Conservation (phyloP, 2,888 invertebrate species). For the Diarsia mendica region DNA sequence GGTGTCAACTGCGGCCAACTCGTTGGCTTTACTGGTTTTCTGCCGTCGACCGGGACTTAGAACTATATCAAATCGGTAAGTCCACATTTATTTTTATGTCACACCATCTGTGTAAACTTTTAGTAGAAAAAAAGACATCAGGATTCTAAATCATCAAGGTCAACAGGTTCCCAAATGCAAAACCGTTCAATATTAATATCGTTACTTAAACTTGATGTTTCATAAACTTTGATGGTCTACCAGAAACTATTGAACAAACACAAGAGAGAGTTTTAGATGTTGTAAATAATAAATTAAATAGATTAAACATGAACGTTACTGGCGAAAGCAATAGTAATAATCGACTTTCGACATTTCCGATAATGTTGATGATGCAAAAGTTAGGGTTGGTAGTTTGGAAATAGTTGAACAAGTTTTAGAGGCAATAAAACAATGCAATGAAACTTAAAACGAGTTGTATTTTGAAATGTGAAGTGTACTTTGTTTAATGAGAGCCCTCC, state of each 20-base stretch:
- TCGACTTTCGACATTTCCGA: slow-evolving; percentile 68
- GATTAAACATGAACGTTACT: slow-evolving; percentile 68
- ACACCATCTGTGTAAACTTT: slow-evolving; percentile 43
- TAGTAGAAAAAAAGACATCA: slow-evolving; percentile 23
- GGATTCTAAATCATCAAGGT: slow-evolving; percentile 55
- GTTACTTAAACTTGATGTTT: slow-evolving; percentile 55
- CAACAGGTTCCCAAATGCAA: slow-evolving; percentile 55
- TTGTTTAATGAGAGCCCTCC: slow-evolving; percentile 73
- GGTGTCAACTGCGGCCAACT: slow-evolving; percentile 93
- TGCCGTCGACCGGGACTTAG: slow-evolving; percentile 93
- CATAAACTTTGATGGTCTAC: slow-evolving; percentile 53
- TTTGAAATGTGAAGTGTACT: slow-evolving; percentile 65
- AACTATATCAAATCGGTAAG: slow-evolving; percentile 95
- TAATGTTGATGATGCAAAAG: slow-evolving; percentile 58
- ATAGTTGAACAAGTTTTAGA: slow-evolving; percentile 25
- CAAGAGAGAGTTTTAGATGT: slow-evolving; percentile 63
- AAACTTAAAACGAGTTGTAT: slow-evolving; percentile 50
- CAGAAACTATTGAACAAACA: slow-evolving; percentile 49
- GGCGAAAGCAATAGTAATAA: slow-evolving; percentile 72
- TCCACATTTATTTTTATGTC: slow-evolving; percentile 52
- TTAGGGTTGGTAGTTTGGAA: slow-evolving; percentile 32
- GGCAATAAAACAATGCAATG: slow-evolving; percentile 35
- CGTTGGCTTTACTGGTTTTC: slow-evolving; percentile 93
- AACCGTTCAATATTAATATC: slow-evolving; percentile 60
- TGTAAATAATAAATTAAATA: slow-evolving; percentile 64